Base-by-base conservation (phyloP, 2,888 invertebrate genomes). In the Petrolisthes manimaculis region DNA sequence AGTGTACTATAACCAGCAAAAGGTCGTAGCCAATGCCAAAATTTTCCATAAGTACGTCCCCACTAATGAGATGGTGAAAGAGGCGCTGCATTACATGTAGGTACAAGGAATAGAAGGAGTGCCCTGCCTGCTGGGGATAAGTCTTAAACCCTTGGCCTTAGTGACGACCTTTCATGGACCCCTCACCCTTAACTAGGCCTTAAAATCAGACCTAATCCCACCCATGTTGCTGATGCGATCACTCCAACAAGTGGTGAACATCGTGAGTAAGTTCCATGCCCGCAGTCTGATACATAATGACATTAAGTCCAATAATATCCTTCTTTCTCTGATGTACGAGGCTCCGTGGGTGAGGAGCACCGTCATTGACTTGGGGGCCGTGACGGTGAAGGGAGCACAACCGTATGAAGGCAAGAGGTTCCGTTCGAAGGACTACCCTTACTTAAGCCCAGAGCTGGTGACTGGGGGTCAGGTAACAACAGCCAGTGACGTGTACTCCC, bases 281-380 rank as follows among this genome's bases (percentile, higher is more conserved):
- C n/a, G 71, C 9, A 53, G 78, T n/a, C 61, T 88, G 21, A 61
- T 78, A 14, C 88, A 88, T 67, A 88, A 88, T 37, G 88, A 88
- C 51, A 37, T 88, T 3, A 88, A 88, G 81, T 80, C 53, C 53
- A 84, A 88, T 24, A 88, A 88, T 81, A 53, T 88, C 24, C 56
- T 88, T n/a, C 56, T 88, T 18, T 56, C 51, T 37, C n/a, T 21
- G 12, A 51, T 56, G 0, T 4, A 12, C 37, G 24, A n/a, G 18
- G 24, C 81, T 14, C 18, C 37, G n/a, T 80, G 24, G 18, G 21
- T 74, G 61, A 53, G n/a, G 9, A 21, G 75, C 5, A 79, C 80
- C 14, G 61, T 88, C 12, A 81, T 88, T 12, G 88, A 88, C 67
- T 14, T 88, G 51, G 88, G 88, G 8, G 55, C 74, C 53, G 74